Evolutionary conservation across 2,888 invertebrate genomes (phyloP).

Genomic region (Acanthosepion lycidas): DNA sequence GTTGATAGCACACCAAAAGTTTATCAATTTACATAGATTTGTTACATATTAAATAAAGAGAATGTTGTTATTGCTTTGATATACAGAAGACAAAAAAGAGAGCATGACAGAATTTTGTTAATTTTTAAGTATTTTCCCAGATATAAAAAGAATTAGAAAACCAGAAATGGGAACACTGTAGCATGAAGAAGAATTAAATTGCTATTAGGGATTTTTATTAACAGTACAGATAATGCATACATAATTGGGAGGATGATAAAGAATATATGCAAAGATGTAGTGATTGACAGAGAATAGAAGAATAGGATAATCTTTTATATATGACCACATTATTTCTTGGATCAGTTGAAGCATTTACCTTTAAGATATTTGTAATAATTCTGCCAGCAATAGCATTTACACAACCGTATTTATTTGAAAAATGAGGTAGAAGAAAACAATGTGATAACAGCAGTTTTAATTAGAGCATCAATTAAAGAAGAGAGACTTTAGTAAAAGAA

Average conservation of each 20-base stretch:
- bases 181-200: background rate
- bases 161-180: background rate
- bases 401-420: background rate
- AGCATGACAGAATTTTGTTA: background rate
- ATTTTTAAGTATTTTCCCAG: background rate
- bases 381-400: background rate
- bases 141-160: background rate
- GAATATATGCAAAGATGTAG: background rate
- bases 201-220: background rate
- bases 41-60: too few species aligned
- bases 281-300: background rate
- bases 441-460: constrained; percentile 11
- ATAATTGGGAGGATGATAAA: background rate
- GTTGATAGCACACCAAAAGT: too few species aligned
- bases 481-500: background rate
- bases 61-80: too few species aligned
- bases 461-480: background rate
- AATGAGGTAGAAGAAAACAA: background rate
- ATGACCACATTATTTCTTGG: background rate
- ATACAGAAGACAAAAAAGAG: background rate
- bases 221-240: background rate
- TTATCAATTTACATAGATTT: too few species aligned
- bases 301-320: background rate
- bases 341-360: background rate
- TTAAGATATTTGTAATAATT: background rate